Evolutionary conservation across 1,140 invertebrate genomes (phyloP), one percentile per base, ranked within the genome.

Genomic region (Drosophila sp.): DNA sequence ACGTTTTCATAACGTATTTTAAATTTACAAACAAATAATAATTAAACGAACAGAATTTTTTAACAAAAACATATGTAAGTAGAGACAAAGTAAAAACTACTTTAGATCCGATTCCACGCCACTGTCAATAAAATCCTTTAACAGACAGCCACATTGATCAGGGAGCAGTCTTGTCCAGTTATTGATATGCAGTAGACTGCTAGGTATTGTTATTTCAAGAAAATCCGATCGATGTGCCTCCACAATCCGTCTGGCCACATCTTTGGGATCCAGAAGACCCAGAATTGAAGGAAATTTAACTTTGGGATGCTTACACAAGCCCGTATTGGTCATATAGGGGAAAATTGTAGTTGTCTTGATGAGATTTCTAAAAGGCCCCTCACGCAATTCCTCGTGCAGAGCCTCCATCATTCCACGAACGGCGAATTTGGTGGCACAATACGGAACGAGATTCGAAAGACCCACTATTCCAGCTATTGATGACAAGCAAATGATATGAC

Each of bases 261-360:
- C 92, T 66, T 95, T 92, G 0, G 95, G 94, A 58, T 94, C 92
- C 23, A 96, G 92, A 54, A 97, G 92, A 44, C 94, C 93, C 92
- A 96, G 93, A 40, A 96, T 72, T n/a, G 91, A 93, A 0, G 95
- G 94, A 91, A 96, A 96, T 80, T 95, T 95, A 38, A 96, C 95
- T 81, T 93, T 95, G 0, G 96, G 95, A 68, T 95, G 95, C 80
- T 97, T 95, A 79, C 96, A 96, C 1, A 98, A 93, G 1, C 97
- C 96, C 1, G 97, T 98, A 82, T 97, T 95, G 3, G 97, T 96
- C 91, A 96, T 96, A 80, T 95, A 97, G 0, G 97, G 97, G 90
- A 94, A 97, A 65, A 98, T 95, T 0, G 94, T 94, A 0, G 97
- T 98, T 44, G 96, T 94, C 79, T 96, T 94, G n/a, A 98, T 95